phyloP scores from a whole-genome alignment of 92 coral and sea anemone genomes.

The Nematostella vectensis region DNA sequence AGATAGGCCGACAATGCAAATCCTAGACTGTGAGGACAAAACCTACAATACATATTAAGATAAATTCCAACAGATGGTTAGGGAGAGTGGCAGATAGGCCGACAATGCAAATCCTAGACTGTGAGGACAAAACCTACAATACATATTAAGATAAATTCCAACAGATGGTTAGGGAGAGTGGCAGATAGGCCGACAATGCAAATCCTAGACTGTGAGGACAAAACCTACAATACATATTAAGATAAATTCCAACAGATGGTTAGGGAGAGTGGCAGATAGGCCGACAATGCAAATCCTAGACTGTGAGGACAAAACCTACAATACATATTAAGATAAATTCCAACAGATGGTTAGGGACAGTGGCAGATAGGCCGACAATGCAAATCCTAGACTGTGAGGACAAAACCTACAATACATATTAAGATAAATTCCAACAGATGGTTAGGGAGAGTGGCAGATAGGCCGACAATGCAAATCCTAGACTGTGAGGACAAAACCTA shows the following conservation, averaged over 20 bases:
- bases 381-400: slow-evolving; percentile 88
- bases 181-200: slow-evolving; percentile 95
- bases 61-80: slow-evolving; percentile 66
- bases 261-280: slow-evolving; percentile 91
- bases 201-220: slow-evolving; percentile 79
- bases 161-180: slow-evolving; percentile 83
- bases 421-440: not conserved
- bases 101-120: slow-evolving; percentile 89
- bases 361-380: slow-evolving; percentile 91
- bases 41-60: slow-evolving; percentile 36
- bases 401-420: slow-evolving; percentile 34
- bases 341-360: slow-evolving; percentile 78
- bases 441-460: slow-evolving; percentile 90
- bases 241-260: slow-evolving; percentile 36
- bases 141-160: not conserved
- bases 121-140: slow-evolving; percentile 64
- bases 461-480: slow-evolving; percentile 93
- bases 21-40: slow-evolving; percentile 90
- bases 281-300: slow-evolving; percentile 96
- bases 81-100: slow-evolving; percentile 97
- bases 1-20: slow-evolving; percentile 91
- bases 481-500: slow-evolving; percentile 90
- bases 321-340: not conserved
- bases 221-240: slow-evolving; percentile 31
- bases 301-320: slow-evolving; percentile 69